Evolutionary conservation across 1,140 invertebrate species (phyloP).

Genomic region (Dendroctonus ponderosae): DNA sequence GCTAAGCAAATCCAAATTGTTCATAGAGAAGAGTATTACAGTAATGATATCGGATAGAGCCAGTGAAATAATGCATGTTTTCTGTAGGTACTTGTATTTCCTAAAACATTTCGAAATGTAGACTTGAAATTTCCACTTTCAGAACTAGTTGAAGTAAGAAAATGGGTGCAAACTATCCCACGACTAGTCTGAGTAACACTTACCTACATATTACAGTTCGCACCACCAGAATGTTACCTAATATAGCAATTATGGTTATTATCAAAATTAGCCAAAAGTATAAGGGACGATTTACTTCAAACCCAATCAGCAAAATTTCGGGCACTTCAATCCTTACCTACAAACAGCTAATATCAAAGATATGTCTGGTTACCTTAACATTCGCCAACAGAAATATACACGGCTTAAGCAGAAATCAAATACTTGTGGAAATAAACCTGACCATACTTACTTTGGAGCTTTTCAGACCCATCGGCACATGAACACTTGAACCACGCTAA

Average conservation of each 20-base stretch:
- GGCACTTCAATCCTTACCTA: constrained; percentile 17
- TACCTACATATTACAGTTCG: constrained; percentile 40
- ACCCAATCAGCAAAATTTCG: constrained; percentile 9
- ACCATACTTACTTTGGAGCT: constrained; percentile 17
- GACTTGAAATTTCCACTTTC: not conserved
- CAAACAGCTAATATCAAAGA: not conserved
- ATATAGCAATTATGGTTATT: constrained; percentile 34
- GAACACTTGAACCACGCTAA: not conserved
- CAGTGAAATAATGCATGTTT: constrained; percentile 52
- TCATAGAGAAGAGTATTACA: constrained; percentile 43
- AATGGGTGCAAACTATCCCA: not conserved
- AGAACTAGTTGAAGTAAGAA: not conserved
- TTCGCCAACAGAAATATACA: too few relatives aligned
- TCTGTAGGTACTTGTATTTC: constrained; percentile 46
- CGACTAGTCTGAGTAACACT: not conserved
- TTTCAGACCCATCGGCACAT: constrained; percentile 12
- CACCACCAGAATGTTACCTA: constrained; percentile 43
- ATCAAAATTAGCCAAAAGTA: constrained; percentile 38
- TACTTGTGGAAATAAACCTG: not conserved
- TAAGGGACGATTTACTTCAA: constrained; percentile 13
- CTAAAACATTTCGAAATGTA: constrained; percentile 33
- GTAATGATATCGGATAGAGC: constrained; percentile 52
- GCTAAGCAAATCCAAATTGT: constrained; percentile 43
- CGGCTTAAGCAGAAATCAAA: too few relatives aligned
- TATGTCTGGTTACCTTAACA: too few relatives aligned